Base-by-base conservation (phyloP, 1,140 invertebrate species). In the Pissodes strobi region DNA sequence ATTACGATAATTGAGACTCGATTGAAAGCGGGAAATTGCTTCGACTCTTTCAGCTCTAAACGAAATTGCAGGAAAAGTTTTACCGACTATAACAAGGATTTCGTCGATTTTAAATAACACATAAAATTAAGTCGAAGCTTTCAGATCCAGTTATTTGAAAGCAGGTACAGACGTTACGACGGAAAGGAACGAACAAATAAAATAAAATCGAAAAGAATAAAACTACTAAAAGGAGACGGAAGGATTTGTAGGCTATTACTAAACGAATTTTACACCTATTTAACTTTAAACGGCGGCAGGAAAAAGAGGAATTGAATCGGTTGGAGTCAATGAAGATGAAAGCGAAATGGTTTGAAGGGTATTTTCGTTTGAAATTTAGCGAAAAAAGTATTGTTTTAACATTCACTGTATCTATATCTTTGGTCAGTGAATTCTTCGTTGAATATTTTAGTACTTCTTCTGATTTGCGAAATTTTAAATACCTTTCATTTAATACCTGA, bases 251-350 rank as follows among this genome's bases (percentile, higher is more conserved):
- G 69, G 64, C 72, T 69, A 74, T 75, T 74, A 73, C 72, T 64
- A 59, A 71, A 73, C 66, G 73, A 74, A 76, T 76, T 75, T 76
- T 76, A 75, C 74, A 76, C 74, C 74, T 76, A 76, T 76, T 76
- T 74, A 76, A 73, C 72, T 76, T 73, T 71, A 71, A 76, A 74
- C 69, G 66, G 70, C 52, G 56, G 45, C 34, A 55, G 53, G 64
- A 62, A 66, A 67, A 61, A 61, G 41, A 49, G 64, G 65, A 72
- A 69, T 65, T 45, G 63, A 72, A 67, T 65, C 66, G 55, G 59
- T 71, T 67, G 37, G 37, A 41, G 13, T 41, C 49, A 55, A 62
- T 62, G 51, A 62, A 45, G 58, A 51, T 41, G 58, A 61, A 61
- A 61, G n/a, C 5, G 5, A 51, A 61, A 21, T 30, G 22, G 23